Conservation (phyloP, 2,113 vertebrate species). For the Dolichallabes microphthalmus region DNA sequence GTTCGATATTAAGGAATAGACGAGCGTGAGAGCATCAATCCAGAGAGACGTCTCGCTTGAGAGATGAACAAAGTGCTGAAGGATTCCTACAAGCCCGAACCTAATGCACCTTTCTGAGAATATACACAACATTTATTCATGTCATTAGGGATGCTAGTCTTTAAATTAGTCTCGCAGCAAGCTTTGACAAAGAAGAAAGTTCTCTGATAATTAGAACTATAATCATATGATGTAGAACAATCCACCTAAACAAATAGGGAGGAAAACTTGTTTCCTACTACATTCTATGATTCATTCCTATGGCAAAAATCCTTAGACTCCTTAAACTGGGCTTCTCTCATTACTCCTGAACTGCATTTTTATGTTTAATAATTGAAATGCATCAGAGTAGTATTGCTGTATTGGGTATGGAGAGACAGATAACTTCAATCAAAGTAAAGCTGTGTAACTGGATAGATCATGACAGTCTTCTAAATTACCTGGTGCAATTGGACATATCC, state of each 20-base stretch:
- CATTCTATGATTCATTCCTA: background rate
- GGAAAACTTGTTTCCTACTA: background rate
- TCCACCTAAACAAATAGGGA: background rate
- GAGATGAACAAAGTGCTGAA: constrained; percentile 10
- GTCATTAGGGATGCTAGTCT: constrained; percentile 2
- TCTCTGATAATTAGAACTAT: background rate
- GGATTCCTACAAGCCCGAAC: background rate
- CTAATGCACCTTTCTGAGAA: constrained; percentile 20
- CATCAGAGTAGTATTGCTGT: background rate
- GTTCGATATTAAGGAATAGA: constrained; percentile 1
- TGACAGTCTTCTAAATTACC: background rate
- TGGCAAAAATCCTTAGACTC: background rate
- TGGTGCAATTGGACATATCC: background rate
- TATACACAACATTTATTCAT: constrained; percentile 2
- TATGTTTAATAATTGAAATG: background rate
- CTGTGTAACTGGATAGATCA: background rate
- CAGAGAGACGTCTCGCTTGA: background rate
- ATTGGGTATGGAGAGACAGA: background rate
- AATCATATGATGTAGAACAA: background rate
- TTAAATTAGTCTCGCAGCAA: constrained; percentile 12
- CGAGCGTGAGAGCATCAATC: background rate
- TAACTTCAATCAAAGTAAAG: background rate
- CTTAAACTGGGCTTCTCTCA: background rate
- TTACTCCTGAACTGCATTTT: background rate
- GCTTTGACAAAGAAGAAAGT: constrained; percentile 1